Percentiles rank a stretch among this genome's conserved stretches.
These are phyloP conservation scores for Oncorhynchus nerka DNA, from an alignment of 2,113 vertebrate species.

Conservation along the genomic window DNA sequence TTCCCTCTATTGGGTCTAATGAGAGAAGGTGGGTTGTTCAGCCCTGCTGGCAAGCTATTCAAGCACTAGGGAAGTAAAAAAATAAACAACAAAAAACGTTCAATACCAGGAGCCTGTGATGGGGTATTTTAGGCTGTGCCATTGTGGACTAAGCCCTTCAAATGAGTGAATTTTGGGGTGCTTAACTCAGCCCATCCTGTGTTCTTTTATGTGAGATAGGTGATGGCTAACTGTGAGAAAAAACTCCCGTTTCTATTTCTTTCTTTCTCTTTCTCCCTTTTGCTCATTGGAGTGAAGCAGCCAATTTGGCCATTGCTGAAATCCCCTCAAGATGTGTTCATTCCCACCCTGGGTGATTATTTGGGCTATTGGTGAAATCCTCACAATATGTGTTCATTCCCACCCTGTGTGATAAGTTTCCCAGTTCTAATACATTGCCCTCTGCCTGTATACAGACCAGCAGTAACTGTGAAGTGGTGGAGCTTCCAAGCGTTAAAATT, in stretches of 20 bases:
- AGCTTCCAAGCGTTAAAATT: too few species aligned
- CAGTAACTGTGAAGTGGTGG: constrained; percentile 64
- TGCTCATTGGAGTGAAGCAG: constrained; percentile 67
- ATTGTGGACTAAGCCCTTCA: constrained; percentile 59
- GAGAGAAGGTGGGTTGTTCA: constrained; percentile 61
- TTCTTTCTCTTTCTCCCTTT: constrained; percentile 38
- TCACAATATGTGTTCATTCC: too few species aligned
- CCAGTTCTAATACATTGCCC: neutral
- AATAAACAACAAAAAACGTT: constrained; percentile 40
- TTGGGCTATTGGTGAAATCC: too few species aligned
- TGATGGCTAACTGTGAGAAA: constrained; percentile 76
- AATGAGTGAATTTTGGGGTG: constrained; percentile 70
- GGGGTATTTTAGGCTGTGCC: constrained; percentile 47
- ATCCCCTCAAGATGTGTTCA: constrained; percentile 72
- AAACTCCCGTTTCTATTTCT: constrained; percentile 65
- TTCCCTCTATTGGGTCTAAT: constrained; percentile 56
- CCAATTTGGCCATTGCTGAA: constrained; percentile 57
- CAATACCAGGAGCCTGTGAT: constrained; percentile 47
- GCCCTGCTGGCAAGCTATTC: constrained; percentile 55
- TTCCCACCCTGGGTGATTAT: constrained; percentile 38
- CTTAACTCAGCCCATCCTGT: constrained; percentile 72
- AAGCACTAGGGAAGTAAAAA: constrained; percentile 44
- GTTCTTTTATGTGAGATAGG: constrained; percentile 65
- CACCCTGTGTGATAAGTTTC: constrained; percentile 44
- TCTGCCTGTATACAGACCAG: neutral